These are phyloP conservation scores for Leptarthrus brevirostris DNA, from an alignment of 2,888 invertebrate genomes.

Conservation along the genomic window DNA sequence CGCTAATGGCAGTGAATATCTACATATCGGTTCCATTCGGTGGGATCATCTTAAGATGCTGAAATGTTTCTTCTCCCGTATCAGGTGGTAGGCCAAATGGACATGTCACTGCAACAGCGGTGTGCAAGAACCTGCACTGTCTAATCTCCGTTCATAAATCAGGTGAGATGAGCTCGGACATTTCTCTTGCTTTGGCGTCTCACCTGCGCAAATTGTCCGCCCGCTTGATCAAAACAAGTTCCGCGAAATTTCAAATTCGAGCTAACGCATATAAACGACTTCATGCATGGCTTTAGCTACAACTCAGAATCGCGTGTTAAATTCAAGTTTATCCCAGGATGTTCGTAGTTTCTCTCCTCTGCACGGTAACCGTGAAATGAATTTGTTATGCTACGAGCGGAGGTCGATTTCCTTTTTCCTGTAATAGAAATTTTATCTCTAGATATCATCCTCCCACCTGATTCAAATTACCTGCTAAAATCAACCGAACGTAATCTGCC, in stretches of 20 bases:
- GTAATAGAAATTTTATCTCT: slow-evolving; percentile 10
- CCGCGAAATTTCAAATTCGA: slow-evolving; percentile 46
- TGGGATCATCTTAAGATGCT: slow-evolving; percentile 5
- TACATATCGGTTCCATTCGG: not conserved
- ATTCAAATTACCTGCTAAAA: not conserved
- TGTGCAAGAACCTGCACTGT: slow-evolving; percentile 43
- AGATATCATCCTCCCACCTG: slow-evolving; percentile 11
- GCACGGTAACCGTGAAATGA: not conserved
- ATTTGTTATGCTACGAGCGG: not conserved
- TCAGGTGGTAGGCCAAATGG: slow-evolving; percentile 44
- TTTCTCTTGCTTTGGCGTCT: slow-evolving; percentile 52
- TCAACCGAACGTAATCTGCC: slow-evolving; percentile 3
- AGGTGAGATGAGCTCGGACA: slow-evolving; percentile 52
- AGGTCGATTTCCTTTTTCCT: not conserved
- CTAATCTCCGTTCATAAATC: slow-evolving; percentile 53
- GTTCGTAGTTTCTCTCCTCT: not conserved
- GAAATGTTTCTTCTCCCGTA: slow-evolving; percentile 17
- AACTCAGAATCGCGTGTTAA: slow-evolving; percentile 25
- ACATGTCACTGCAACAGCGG: slow-evolving; percentile 34
- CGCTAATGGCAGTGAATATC: slow-evolving; percentile 2
- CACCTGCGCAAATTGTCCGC: slow-evolving; percentile 52
- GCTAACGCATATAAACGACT: slow-evolving; percentile 30
- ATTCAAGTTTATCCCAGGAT: not conserved
- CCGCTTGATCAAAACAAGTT: slow-evolving; percentile 49
- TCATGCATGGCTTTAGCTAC: not conserved